Base-by-base conservation (phyloP, 2,113 vertebrate genomes). In the Rhynchopsitta pachyrhyncha region DNA sequence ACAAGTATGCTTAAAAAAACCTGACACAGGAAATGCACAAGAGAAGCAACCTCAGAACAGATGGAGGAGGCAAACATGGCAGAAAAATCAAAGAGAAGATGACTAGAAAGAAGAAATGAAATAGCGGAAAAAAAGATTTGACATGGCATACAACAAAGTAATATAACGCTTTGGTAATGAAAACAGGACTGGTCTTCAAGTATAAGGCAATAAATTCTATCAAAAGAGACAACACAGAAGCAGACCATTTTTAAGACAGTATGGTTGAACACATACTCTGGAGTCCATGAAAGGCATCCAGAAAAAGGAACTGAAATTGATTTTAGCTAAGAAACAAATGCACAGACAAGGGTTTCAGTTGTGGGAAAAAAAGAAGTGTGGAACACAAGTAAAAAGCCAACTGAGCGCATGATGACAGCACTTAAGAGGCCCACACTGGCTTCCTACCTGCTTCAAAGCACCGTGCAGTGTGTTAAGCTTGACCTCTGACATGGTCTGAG, bases 371-470 rank as follows among this genome's bases (percentile, higher is more conserved):
- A 86, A 83, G 55, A 88, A 5, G 2, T 5, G 35, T 29, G 23
- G 75, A 80, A 89, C 10, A 5, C 39, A 87, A 2, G 3, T 60
- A 76, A 44, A 44, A 95, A 90, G 63, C 64, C 77, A 90, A 57
- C 62, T 28, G 57, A 92, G 62, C 0, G 0, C 66, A 60, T 0
- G 1, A 70, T 39, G 53, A 77, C 69, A 78, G 84, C 63, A 42
- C 41, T 85, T 47, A 11, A 11, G 60, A 94, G 64, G 35, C 53
- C 59, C 78, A 79, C 55, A 53, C 11, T 1, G 2, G 71, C 90
- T 71, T 68, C 67, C 89, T 39, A 92, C 41, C 85, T 88, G 73
- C 76, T 94, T 94, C 90, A 88, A 94, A 93, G 85, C 66, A 53
- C 11, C 2, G 2, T 1, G 3, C 14, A 28, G 29, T 10, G 57